A percentile compares a stretch with the other conserved stretches of the same genome.
Evolutionary conservation across 2,797 vertebrate species (phyloP).

Genomic region (Malurus splendens): DNA sequence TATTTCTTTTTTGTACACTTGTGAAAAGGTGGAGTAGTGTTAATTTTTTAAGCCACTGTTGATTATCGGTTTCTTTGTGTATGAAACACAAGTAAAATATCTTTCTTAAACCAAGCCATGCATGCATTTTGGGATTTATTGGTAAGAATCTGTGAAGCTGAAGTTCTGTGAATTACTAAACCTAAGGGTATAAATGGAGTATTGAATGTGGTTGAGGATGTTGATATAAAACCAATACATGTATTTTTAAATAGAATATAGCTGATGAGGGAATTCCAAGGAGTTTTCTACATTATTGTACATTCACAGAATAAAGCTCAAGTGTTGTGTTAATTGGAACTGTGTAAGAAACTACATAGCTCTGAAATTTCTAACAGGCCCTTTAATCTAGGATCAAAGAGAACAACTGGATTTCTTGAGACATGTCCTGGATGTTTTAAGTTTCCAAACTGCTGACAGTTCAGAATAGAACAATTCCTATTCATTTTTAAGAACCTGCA

Average conservation of each 20-base stretch:
- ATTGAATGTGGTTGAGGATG: neutral
- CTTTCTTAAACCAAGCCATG: constrained; percentile 89
- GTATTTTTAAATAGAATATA: constrained; percentile 21
- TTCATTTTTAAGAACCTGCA: constrained; percentile 15
- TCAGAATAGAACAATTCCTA: neutral
- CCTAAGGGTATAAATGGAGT: neutral
- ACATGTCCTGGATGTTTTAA: constrained; percentile 13
- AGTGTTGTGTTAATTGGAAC: constrained; percentile 55
- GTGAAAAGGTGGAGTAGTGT: constrained; percentile 92
- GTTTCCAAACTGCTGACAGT: constrained; percentile 26
- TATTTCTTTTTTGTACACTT: constrained; percentile 91
- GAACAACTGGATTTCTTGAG: constrained; percentile 35
- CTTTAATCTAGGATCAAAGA: constrained; percentile 60
- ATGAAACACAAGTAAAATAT: constrained; percentile 98
- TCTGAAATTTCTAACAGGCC: constrained; percentile 47
- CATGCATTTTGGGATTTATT: constrained; percentile 73
- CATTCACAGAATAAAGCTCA: constrained; percentile 47
- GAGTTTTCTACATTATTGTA: constrained; percentile 15
- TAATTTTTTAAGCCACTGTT: constrained; percentile 79
- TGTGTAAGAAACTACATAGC: constrained; percentile 54
- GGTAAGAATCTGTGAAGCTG: constrained; percentile 52
- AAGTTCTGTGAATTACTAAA: constrained; percentile 36
- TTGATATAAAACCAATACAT: constrained; percentile 8
- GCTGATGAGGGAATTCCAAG: constrained; percentile 19
- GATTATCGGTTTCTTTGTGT: constrained; percentile 87